Evolutionary conservation across 1,140 invertebrate species (phyloP).

Genomic region (Globodera ellingtonae): DNA sequence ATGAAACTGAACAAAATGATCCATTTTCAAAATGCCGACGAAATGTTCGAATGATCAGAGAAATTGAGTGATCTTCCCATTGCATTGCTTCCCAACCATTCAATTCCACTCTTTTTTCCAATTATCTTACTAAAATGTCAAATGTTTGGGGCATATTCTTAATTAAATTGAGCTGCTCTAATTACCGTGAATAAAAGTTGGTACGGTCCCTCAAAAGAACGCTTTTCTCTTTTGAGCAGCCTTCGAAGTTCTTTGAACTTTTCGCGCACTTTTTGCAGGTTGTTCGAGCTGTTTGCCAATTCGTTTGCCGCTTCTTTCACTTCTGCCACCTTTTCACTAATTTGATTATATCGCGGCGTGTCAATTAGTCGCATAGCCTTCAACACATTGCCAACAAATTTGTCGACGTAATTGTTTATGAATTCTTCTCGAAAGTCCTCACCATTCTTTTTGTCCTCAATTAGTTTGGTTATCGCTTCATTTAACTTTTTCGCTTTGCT

Average conservation of each 20-base stretch:
- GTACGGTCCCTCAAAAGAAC: background rate
- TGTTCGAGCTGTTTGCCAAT: background rate
- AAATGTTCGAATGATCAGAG: background rate
- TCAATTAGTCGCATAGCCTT: background rate
- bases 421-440: background rate
- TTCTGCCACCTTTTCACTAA: background rate
- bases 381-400: background rate
- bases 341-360: background rate
- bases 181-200: background rate
- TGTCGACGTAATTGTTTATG: background rate
- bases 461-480: background rate
- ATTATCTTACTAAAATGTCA: background rate
- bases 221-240: background rate
- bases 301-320: background rate
- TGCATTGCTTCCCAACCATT: background rate
- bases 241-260: background rate
- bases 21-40: background rate
- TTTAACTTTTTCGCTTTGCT: background rate
- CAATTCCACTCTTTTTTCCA: too few relatives aligned
- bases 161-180: background rate
- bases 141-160: background rate
- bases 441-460: background rate
- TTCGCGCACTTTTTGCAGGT: background rate
- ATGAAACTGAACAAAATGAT: background rate
- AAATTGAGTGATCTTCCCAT: background rate